Percentiles rank a stretch among this genome's conserved stretches.
Conservation (phyloP, 2,888 invertebrate species). For the Drosophila antonietae region DNA sequence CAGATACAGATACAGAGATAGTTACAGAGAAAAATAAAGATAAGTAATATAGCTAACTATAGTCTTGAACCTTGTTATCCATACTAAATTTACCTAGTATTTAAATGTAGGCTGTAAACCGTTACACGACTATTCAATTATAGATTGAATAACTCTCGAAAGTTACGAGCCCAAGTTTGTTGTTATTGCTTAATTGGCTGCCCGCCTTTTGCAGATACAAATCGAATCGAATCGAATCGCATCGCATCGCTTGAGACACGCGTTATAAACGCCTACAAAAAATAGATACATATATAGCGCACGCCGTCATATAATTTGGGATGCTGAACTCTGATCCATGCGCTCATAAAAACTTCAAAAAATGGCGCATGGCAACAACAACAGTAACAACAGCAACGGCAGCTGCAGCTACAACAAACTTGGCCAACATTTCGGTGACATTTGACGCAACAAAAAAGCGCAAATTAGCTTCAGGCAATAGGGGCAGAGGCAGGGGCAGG, state of each 20-base stretch:
- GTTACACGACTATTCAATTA: slow-evolving; percentile 7
- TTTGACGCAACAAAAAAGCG: slow-evolving; percentile 69
- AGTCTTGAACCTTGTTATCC: neutral
- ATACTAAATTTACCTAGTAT: neutral
- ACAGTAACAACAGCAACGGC: slow-evolving; percentile 7
- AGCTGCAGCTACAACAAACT: slow-evolving; percentile 19
- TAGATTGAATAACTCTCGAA: slow-evolving; percentile 16
- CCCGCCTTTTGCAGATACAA: slow-evolving; percentile 43
- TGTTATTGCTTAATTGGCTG: slow-evolving; percentile 41
- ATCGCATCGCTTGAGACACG: slow-evolving; percentile 34
- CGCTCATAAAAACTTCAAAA: slow-evolving; percentile 78
- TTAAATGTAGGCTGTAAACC: neutral
- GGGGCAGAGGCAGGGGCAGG: neutral
- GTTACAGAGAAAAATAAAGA: neutral
- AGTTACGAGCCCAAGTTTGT: slow-evolving; percentile 24
- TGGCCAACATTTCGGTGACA: slow-evolving; percentile 60
- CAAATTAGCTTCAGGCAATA: slow-evolving; percentile 46
- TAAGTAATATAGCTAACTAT: neutral
- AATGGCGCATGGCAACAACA: slow-evolving; percentile 39
- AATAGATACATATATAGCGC: slow-evolving; percentile 16
- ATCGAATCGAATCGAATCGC: slow-evolving; percentile 19
- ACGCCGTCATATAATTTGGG: slow-evolving; percentile 62
- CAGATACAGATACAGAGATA: neutral
- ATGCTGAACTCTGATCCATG: slow-evolving; percentile 71
- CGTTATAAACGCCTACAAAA: slow-evolving; percentile 43